Base-by-base conservation (phyloP, 2,797 vertebrate genomes). In the Melanogrammus aeglefinus region DNA sequence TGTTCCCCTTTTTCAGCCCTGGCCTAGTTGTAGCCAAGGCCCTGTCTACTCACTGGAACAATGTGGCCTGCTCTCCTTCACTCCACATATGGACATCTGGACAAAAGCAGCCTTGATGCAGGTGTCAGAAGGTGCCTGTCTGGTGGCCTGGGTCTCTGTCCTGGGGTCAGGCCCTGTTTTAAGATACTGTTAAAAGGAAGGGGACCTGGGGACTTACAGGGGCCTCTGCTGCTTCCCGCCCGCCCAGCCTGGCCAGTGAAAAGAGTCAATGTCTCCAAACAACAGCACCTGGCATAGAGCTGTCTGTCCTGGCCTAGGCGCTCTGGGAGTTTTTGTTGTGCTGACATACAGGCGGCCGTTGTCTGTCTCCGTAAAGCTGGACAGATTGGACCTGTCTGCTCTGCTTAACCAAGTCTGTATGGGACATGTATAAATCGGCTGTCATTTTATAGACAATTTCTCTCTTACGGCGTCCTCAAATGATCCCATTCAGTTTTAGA, bases 91-190 rank as follows among this genome's bases (percentile, higher is more conserved):
- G 85, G 85, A 41, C 79, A 77, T 74, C 51, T 4, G 82, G 77
- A 92, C 90, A 92, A 92, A 57, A 88, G 83, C 83, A 73, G 77
- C 84, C 83, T 88, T 87, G 82, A 84, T 88, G 63, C 86, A 92
- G 89, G 92, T 92, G 91, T 93, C 87, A 90, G 85, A 86, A 92
- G 87, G 90, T 91, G 90, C 87, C 82, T 77, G 83, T 86, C 76
- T 87, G 78, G 47, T 84, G 83, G 82, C 84, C 82, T 31, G 63
- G 78, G 76, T 77, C 80, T 83, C 73, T 79, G 78, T 79, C 74
- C 79, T 84, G 81, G 87, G 83, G 86, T 87, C 83, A 86, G 82
- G 72, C 70, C 76, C 73, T 84, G 84, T 84, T 90, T 84, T 69
- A 80, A 78, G 76, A 82, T 86, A 72, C 75, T 77, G 73, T 83